Conservation (phyloP, 2,113 vertebrate genomes). For the Zosterops lateralis region DNA sequence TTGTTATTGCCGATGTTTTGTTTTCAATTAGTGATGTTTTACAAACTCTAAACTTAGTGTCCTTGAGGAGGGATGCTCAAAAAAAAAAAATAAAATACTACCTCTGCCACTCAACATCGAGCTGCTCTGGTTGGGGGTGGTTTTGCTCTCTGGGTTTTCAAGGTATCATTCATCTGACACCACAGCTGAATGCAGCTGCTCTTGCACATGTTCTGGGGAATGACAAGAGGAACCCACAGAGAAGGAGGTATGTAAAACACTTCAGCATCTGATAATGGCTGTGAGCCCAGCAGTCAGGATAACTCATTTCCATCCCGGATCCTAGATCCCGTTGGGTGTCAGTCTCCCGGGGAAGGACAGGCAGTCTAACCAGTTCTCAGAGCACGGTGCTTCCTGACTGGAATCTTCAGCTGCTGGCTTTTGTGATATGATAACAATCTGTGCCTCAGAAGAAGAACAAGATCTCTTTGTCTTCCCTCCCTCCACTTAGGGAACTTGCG, state of each 20-base stretch:
- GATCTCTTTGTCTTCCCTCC: neutral
- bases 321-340: neutral
- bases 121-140: neutral
- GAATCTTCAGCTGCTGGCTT: neutral
- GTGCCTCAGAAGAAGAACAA: neutral
- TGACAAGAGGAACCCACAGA: neutral
- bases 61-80: constrained; percentile 63
- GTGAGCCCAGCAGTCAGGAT: neutral
- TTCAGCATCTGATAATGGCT: neutral
- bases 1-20: constrained; percentile 30
- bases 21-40: constrained; percentile 51
- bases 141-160: neutral
- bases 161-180: neutral
- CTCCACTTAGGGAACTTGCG: neutral
- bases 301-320: neutral
- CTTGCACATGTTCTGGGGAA: neutral
- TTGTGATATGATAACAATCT: neutral
- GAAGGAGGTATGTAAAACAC: neutral
- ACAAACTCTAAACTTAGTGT: constrained; percentile 46
- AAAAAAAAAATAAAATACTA: constrained; percentile 66
- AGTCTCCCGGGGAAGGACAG: neutral
- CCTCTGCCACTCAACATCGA: constrained; percentile 51
- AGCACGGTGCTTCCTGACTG: neutral
- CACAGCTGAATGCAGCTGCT: neutral
- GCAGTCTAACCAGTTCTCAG: neutral